A percentile compares a stretch with the other conserved stretches of the same genome.
Evolutionary conservation across 2,888 invertebrate genomes (phyloP).

Genomic region (Drosophila demipolita): DNA sequence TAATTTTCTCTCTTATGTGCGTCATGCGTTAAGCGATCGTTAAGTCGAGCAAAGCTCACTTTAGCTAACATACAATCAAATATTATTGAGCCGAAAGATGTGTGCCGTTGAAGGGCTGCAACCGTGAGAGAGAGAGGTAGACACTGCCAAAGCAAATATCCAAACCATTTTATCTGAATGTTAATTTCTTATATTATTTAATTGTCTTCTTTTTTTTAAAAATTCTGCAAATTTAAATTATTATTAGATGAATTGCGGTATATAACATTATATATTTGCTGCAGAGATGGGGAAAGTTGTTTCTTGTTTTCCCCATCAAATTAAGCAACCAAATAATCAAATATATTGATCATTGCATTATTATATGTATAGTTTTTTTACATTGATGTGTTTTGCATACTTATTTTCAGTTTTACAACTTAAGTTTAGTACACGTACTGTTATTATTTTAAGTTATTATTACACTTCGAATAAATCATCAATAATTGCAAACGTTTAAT

Average conservation of each 20-base stretch:
- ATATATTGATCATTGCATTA: not conserved
- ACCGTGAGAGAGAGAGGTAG: not conserved
- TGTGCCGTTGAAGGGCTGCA: not conserved
- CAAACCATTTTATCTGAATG: not conserved
- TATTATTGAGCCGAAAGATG: not conserved
- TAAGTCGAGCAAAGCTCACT: not conserved
- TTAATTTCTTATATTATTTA: not conserved
- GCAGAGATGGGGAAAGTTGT: not conserved
- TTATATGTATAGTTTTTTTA: not conserved
- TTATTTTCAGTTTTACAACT: not conserved
- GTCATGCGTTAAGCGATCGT: not conserved
- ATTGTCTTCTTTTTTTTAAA: not conserved
- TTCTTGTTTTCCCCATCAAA: not conserved
- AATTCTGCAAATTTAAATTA: not conserved
- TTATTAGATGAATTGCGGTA: not conserved
- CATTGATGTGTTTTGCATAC: not conserved
- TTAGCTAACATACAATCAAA: not conserved
- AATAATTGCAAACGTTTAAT: not conserved
- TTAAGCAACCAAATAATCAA: not conserved
- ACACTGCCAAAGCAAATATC: not conserved
- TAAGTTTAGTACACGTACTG: not conserved
- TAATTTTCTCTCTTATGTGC: not conserved
- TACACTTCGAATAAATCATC: not conserved
- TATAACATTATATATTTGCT: not conserved
- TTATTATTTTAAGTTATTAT: not conserved